Percentiles rank a stretch among this genome's conserved stretches.
Evolutionary conservation across 2,888 invertebrate species (phyloP).

Genomic region (Catocala sponsa): DNA sequence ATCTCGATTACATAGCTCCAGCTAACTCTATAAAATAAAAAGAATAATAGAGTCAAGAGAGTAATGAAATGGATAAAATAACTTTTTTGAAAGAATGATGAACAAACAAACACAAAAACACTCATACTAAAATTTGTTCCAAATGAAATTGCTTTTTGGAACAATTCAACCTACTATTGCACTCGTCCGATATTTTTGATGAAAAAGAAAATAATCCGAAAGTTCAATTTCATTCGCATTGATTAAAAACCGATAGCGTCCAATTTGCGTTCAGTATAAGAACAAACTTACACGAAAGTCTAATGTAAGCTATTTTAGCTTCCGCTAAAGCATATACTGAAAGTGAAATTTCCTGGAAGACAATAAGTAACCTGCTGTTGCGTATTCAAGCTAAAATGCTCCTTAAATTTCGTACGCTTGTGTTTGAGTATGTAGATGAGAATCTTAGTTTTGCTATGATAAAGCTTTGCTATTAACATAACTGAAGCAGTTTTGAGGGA

Average conservation of each 20-base stretch:
- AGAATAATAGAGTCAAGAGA: too few species aligned
- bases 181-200: not conserved
- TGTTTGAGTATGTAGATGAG: slow-evolving; percentile 3
- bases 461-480: not conserved
- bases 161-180: not conserved
- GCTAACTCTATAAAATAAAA: too few species aligned
- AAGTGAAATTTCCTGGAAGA: slow-evolving; percentile 1
- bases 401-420: slow-evolving; percentile 2
- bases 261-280: not conserved
- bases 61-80: too few species aligned
- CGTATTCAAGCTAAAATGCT: slow-evolving; percentile 4
- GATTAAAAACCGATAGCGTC: not conserved
- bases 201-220: not conserved
- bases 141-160: too few species aligned
- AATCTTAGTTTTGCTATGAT: not conserved
- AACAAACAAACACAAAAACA: too few species aligned
- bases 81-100: too few species aligned
- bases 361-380: slow-evolving; percentile 1
- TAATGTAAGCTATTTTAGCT: not conserved
- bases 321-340: slow-evolving; percentile 1
- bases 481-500: not conserved
- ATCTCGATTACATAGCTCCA: not conserved
- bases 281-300: not conserved
- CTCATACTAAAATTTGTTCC: not conserved
- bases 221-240: not conserved